These are phyloP conservation scores for Carcharodon carcharias DNA, from an alignment of 2,797 vertebrate genomes.

Conservation along the genomic window DNA sequence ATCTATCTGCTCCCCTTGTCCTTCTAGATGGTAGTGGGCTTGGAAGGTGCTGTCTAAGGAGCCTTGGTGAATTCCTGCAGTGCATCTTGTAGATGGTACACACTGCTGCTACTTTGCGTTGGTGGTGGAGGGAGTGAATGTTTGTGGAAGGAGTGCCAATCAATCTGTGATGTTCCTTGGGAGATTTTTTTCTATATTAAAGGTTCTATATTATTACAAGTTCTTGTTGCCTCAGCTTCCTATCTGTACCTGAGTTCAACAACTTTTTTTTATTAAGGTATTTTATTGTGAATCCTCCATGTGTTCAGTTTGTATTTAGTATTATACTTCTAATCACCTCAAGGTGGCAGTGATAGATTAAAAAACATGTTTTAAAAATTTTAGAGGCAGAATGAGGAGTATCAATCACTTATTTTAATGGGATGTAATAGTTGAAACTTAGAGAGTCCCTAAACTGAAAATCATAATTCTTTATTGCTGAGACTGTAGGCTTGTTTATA, in stretches of 20 bases:
- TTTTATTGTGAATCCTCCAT: not conserved
- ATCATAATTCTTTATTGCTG: not conserved
- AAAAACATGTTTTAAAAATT: not conserved
- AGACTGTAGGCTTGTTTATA: not conserved
- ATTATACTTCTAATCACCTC: not conserved
- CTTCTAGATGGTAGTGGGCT: too few species aligned
- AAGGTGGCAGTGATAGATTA: not conserved
- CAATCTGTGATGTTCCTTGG: not conserved
- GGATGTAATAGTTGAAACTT: not conserved
- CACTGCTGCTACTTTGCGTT: too few species aligned
- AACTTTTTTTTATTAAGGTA: not conserved
- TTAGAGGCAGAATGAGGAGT: not conserved
- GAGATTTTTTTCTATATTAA: not conserved
- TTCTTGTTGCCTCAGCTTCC: not conserved
- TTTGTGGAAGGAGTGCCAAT: too few species aligned
- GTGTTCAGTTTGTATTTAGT: not conserved
- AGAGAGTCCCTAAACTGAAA: not conserved
- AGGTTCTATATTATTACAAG: not conserved
- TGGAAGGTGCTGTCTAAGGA: too few species aligned
- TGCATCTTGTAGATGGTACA: too few species aligned
- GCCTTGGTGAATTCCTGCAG: too few species aligned
- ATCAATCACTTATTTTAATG: not conserved
- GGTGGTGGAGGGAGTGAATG: too few species aligned
- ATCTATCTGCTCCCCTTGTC: too few species aligned
- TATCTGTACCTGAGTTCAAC: not conserved